Evolutionary conservation across 2,888 invertebrate genomes (phyloP).

Genomic region (Syritta pipiens): DNA sequence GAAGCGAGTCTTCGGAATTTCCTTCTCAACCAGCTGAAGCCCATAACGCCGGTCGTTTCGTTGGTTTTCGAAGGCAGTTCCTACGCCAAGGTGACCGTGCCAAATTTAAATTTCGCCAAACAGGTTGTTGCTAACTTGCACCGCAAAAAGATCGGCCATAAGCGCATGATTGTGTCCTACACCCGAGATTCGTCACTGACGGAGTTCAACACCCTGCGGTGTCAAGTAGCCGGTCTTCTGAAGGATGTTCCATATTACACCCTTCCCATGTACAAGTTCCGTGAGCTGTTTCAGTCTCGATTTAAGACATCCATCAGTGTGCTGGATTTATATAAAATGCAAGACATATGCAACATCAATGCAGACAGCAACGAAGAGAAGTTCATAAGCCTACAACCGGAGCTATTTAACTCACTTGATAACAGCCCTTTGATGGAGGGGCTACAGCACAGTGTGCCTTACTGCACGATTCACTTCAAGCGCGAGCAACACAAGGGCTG

Average conservation of each 20-base stretch:
- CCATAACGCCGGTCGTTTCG: constrained; percentile 78
- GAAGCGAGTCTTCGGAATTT: constrained; percentile 77
- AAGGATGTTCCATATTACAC: constrained; percentile 88
- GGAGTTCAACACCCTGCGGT: constrained; percentile 83
- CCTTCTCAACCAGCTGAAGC: constrained; percentile 77
- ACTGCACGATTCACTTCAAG: constrained; percentile 83
- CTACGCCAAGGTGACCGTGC: constrained; percentile 79
- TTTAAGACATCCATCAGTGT: constrained; percentile 86
- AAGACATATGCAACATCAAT: constrained; percentile 87
- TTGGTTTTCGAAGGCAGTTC: constrained; percentile 78
- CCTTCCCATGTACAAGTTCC: constrained; percentile 89
- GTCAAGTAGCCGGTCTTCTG: constrained; percentile 86
- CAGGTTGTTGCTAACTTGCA: constrained; percentile 89
- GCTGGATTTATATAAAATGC: constrained; percentile 85
- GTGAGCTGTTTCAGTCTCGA: constrained; percentile 89
- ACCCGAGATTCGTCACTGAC: constrained; percentile 82
- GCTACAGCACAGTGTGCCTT: constrained; percentile 81
- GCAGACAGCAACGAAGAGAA: constrained; percentile 86
- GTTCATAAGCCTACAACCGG: constrained; percentile 84
- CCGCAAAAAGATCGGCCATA: constrained; percentile 88
- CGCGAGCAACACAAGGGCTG: constrained; percentile 85
- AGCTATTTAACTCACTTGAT: constrained; percentile 82
- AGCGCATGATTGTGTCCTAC: constrained; percentile 88
- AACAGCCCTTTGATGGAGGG: constrained; percentile 80
- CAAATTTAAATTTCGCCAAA: constrained; percentile 81